Base-by-base conservation (phyloP, 2,888 invertebrate species). In the Metacarcinus magister region DNA sequence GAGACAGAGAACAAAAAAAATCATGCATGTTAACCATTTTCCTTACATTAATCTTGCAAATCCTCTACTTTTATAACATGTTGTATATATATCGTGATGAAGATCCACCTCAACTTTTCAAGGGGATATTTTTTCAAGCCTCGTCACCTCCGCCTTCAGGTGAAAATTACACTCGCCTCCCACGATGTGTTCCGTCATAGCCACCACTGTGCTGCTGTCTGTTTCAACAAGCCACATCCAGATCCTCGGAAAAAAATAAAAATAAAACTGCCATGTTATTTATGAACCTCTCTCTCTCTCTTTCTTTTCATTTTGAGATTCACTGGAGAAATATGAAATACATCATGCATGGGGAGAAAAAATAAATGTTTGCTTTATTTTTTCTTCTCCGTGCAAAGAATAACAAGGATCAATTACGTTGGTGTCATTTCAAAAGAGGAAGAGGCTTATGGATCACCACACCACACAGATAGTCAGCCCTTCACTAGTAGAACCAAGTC, bases 101-200 rank as follows among this genome's bases (percentile, higher is more conserved):
- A 75, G 7, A 28, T 7, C 0, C n/a, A 4, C 10, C 28, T 10
- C 46, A 54, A 46, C 28, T 28, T n/a, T 87, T 19, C 13, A 39
- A 39, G 32, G 39, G 16, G 2, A 13, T 39, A 39, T 32, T 39
- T 54, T 28, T 8, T 3, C 39, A 39, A 39, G 87, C 39, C 16
- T 87, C 87, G 87, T 87, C 87, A 87, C 39, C 87, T 39, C 19
- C 87, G 87, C 39, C 39, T 87, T n/a, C n/a, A 92, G 92, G 32
- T 46, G 48, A 32, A 46, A 16, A 92, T 23, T 43, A 10, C 54
- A 54, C 13, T 54, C 5, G 92, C 43, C 32, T 93, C 67, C n/a
- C 93, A 67, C 93, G n/a, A 19, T n/a, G 43, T 16, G 48, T 19
- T 43, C 46, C 67, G 67, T 23, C 67, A n/a, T 67, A 0, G 67